Conservation (phyloP, 2,888 invertebrate genomes). For the Clunio marinus region DNA sequence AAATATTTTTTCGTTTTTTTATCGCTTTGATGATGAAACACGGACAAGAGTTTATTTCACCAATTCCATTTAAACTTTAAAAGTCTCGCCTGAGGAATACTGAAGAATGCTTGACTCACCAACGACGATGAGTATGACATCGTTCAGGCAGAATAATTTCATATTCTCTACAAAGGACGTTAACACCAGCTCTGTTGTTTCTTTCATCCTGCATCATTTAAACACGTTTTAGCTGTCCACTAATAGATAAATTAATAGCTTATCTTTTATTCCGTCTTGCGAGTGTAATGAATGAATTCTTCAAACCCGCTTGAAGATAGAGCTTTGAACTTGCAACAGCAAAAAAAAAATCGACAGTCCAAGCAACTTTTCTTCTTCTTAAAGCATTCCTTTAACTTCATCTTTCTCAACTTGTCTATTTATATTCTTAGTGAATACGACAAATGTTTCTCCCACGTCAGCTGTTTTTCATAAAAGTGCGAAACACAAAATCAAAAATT, state of each 20-base stretch:
- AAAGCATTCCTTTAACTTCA: not conserved
- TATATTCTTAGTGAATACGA: not conserved
- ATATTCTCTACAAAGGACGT: no score
- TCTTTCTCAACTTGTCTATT: not conserved
- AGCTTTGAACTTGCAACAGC: not conserved
- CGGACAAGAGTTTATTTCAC: conserved; percentile 18
- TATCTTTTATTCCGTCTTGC: no score
- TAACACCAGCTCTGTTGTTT: no score
- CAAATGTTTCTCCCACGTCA: conserved; percentile 34
- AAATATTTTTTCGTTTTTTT: conserved; percentile 6
- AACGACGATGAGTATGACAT: no score
- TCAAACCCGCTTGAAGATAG: no score
- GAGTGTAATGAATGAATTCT: no score
- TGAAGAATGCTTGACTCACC: no score
- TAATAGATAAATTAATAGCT: no score
- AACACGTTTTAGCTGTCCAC: no score
- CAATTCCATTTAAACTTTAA: conserved; percentile 35
- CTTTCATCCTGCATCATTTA: no score
- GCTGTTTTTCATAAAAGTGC: conserved; percentile 26
- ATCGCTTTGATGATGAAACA: conserved; percentile 11
- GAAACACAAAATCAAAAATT: not conserved
- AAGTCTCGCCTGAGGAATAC: not conserved
- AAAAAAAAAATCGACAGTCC: not conserved
- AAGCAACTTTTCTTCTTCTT: not conserved
- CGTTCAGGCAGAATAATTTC: no score